Evolutionary conservation across 2,888 invertebrate species (phyloP).

Genomic region (Drosophila meridionalis): DNA sequence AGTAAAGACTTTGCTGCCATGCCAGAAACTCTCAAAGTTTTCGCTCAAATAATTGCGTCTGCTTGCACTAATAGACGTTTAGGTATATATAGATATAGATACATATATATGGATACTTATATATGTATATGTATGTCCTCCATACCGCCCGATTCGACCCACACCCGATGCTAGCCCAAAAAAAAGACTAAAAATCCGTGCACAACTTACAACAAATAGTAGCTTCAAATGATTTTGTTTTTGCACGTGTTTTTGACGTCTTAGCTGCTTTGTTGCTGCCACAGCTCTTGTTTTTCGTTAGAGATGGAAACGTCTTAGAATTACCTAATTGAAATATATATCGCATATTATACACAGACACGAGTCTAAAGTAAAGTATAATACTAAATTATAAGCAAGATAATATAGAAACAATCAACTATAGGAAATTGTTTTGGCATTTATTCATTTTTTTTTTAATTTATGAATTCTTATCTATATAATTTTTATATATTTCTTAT

Average conservation of each 20-base stretch:
- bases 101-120: background rate
- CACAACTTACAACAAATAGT: slow-evolving; percentile 38
- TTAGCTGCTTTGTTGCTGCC: slow-evolving; percentile 19
- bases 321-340: background rate
- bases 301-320: background rate
- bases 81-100: background rate
- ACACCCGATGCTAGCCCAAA: background rate
- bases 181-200: background rate
- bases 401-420: too few relatives aligned
- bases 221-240: slow-evolving; percentile 18
- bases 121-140: background rate
- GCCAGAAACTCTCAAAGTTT: slow-evolving; percentile 54
- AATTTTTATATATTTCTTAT: too few relatives aligned
- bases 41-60: slow-evolving; percentile 70
- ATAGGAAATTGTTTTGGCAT: too few relatives aligned
- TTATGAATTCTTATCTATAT: too few relatives aligned
- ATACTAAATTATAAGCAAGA: too few relatives aligned
- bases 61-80: slow-evolving; percentile 48
- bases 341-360: background rate
- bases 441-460: too few relatives aligned
- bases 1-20: slow-evolving; percentile 24
- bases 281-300: background rate
- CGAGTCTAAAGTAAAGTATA: background rate
- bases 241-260: slow-evolving; percentile 4
- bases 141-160: background rate